Conservation (phyloP, 2,797 vertebrate species). For the Microctenopoma steveboyesi region DNA sequence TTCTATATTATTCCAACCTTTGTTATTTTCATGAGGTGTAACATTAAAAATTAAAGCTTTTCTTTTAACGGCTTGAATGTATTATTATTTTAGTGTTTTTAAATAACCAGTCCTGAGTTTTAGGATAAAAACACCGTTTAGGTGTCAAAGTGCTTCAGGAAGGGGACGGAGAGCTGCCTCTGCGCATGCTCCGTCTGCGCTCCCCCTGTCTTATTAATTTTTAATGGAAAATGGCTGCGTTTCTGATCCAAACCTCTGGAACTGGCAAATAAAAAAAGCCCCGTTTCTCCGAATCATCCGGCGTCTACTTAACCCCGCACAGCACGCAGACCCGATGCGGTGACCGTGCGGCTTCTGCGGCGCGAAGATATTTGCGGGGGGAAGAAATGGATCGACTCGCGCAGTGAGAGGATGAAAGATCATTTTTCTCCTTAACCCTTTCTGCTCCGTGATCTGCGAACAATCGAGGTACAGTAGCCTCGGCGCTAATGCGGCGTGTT, state of each 20-base stretch:
- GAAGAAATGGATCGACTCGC: conserved; percentile 62
- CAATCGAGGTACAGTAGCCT: conserved; percentile 82
- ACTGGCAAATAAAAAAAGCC: conserved; percentile 49
- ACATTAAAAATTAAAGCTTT: background rate
- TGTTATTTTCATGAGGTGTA: too few relatives aligned
- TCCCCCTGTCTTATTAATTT: conserved; percentile 80
- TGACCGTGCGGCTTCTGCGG: conserved; percentile 14
- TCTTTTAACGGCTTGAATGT: too few relatives aligned
- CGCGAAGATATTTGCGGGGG: conserved; percentile 21
- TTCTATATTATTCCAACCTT: too few relatives aligned
- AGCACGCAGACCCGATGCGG: conserved; percentile 8
- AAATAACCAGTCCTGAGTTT: background rate
- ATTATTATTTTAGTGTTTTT: too few relatives aligned
- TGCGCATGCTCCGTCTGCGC: conserved; percentile 81
- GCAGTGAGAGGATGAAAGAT: conserved; percentile 83
- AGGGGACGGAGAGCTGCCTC: conserved; percentile 16
- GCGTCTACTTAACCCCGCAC: background rate
- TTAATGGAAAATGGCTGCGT: conserved; percentile 87
- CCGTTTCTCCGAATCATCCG: background rate
- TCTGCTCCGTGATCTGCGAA: conserved; percentile 74
- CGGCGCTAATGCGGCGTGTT: conserved; percentile 4
- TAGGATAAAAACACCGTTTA: conserved; percentile 8
- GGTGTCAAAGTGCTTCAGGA: conserved; percentile 8
- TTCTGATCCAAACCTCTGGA: conserved; percentile 80
- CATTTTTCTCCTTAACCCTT: conserved; percentile 83